Percentiles rank a stretch among this genome's conserved stretches.
Conservation (phyloP, 2,113 vertebrate species). For the Nothobranchius kuhntae region DNA sequence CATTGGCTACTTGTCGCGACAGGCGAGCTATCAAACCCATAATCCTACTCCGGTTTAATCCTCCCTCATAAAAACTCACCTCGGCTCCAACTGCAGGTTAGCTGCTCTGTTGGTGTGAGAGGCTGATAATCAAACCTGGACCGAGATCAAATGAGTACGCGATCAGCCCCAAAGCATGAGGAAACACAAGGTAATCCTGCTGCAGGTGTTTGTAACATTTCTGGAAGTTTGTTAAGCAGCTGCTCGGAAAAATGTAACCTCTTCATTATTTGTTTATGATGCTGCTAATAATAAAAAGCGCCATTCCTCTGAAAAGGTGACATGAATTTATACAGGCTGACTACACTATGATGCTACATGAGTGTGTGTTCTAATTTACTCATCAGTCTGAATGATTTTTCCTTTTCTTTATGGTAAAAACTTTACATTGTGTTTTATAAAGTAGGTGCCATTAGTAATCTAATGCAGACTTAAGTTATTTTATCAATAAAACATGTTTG, state of each 20-base stretch:
- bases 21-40: constrained; percentile 57
- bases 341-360: neutral
- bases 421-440: neutral
- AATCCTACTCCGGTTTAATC: constrained; percentile 73
- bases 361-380: neutral
- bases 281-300: neutral
- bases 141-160: constrained; percentile 34
- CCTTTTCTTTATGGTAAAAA: neutral
- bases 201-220: neutral
- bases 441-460: neutral
- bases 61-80: constrained; percentile 32
- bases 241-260: constrained; percentile 4
- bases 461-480: neutral
- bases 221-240: neutral
- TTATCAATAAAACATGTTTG: constrained; percentile 7
- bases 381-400: neutral
- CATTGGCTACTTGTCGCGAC: constrained; percentile 68
- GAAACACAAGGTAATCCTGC: constrained; percentile 59
- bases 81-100: constrained; percentile 31
- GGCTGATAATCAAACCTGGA: constrained; percentile 41
- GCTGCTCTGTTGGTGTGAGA: constrained; percentile 46
- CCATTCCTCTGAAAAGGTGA: constrained; percentile 1
- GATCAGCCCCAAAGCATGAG: constrained; percentile 48
- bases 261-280: constrained; percentile 30
- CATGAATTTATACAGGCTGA: neutral